Evolutionary conservation across 2,113 vertebrate species (phyloP), one percentile per base, ranked within the genome.

Genomic region (Brachionichthys hirsutus): DNA sequence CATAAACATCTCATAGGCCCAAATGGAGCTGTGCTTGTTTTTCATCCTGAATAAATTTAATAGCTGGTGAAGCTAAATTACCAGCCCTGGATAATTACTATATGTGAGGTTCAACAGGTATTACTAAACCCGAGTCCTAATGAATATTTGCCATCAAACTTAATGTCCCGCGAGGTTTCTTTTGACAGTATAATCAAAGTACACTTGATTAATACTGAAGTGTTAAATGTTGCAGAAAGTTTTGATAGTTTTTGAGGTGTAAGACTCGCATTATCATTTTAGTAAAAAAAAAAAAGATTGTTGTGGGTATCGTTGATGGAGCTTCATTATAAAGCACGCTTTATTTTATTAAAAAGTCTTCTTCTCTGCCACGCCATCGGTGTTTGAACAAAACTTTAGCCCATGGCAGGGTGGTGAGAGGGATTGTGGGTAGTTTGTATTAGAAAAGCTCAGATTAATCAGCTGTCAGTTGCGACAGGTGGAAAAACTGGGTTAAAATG

Each of bases 71-170:
- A 43, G 54, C 59, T 77, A 77, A 78, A 63, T 79, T 76, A 49
- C 57, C 70, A 62, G 55, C 49, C 50, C 46, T 79, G 64, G 64
- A 67, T 82, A 70, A 76, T 73, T 76, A 44, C 68, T 70, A 58
- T 66, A 67, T 58, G 59, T 24, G 43, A 62, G 43, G 34, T 36
- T 77, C 49, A 54, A 50, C 22, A 14, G 16, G 52, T 67, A 43
- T 71, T 66, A 66, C 57, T 18, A 60, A 62, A 61, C 54, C 43
- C 53, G 35, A 70, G 71, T 76, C 52, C 48, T 75, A 75, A 62
- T 84, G 66, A 80, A 66, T 62, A 72, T 72, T 67, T 64, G 68
- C 75, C 74, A 68, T 70, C 62, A 75, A 53, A 70, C 52, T 45
- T 74, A 62, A 78, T 81, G 69, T 62, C 54, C 47, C 38, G 18